Percentiles rank a stretch among this genome's conserved stretches.
Conservation (phyloP, 1,140 invertebrate species). For the Helicoverpa zea region DNA sequence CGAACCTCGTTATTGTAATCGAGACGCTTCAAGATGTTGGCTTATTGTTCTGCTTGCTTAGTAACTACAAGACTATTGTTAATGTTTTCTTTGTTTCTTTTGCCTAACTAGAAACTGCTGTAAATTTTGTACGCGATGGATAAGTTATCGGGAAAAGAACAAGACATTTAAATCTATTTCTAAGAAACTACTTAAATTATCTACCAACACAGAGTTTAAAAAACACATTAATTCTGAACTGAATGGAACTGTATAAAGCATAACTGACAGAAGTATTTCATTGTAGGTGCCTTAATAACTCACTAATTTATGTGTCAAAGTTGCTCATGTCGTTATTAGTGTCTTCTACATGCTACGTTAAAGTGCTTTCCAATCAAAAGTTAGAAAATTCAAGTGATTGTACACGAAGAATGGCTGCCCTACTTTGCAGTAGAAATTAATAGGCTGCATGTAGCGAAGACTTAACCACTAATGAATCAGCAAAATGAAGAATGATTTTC, state of each 20-base stretch:
- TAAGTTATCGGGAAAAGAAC: too few relatives aligned
- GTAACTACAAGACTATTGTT: slow-evolving; percentile 10
- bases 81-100: background rate
- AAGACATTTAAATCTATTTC: too few relatives aligned
- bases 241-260: background rate
- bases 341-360: background rate
- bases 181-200: too few relatives aligned
- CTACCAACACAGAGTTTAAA: too few relatives aligned
- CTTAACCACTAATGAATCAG: slow-evolving; percentile 29
- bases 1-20: background rate
- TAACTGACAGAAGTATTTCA: background rate
- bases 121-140: background rate
- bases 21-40: slow-evolving; percentile 1
- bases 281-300: background rate
- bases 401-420: slow-evolving; percentile 1
- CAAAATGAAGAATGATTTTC: slow-evolving; percentile 9
- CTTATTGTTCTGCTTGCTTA: slow-evolving; percentile 6
- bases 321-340: background rate
- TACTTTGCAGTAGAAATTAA: slow-evolving; percentile 15
- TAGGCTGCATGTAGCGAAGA: slow-evolving; percentile 18
- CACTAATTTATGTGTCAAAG: background rate
- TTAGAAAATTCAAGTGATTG: slow-evolving; percentile 10
- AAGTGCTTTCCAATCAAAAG: slow-evolving; percentile 1
- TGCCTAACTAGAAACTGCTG: too few relatives aligned
- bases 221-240: background rate